Evolutionary conservation across 92 coral and sea anemone species (phyloP).

Genomic region (Heliopora coerulea): DNA sequence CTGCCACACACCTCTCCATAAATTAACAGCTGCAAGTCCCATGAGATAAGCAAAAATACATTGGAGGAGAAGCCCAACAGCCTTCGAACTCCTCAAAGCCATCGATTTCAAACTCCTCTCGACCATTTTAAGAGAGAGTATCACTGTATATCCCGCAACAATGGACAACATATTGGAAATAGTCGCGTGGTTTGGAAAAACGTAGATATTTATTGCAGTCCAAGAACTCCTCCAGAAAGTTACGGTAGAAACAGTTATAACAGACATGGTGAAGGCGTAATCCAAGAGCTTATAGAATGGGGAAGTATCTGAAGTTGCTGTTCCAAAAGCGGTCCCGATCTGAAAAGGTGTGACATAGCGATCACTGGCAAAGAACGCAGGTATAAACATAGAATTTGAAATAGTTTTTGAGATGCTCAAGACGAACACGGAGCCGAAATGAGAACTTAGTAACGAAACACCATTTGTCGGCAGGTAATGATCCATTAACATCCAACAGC

Average conservation of each 20-base stretch:
- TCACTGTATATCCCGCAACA: conserved; percentile 1
- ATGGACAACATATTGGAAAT: conserved; percentile 14
- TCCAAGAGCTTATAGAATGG: conserved; percentile 15
- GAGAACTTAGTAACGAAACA: not conserved
- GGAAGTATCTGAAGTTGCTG: not conserved
- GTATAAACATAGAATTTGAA: conserved; percentile 32
- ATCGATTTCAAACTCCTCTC: not conserved
- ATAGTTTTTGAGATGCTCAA: conserved; percentile 12
- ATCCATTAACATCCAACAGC: conserved; percentile 25
- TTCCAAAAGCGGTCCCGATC: conserved; percentile 35
- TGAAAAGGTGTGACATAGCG: conserved; percentile 11
- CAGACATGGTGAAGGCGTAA: conserved; percentile 17
- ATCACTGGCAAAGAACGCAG: conserved; percentile 30
- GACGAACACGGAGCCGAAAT: not conserved
- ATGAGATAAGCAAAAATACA: conserved; percentile 6
- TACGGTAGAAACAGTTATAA: conserved; percentile 17
- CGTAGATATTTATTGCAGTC: conserved; percentile 20
- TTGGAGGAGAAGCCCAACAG: conserved; percentile 11
- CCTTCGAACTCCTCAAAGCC: conserved; percentile 6
- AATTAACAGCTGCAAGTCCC: conserved; percentile 35
- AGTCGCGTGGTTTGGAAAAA: conserved; percentile 10
- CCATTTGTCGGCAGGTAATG: conserved; percentile 19
- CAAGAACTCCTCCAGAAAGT: conserved; percentile 25
- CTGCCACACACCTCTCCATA: conserved; percentile 39
- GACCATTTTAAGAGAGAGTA: conserved; percentile 14